A percentile compares a stretch with the other conserved stretches of the same genome.
These are phyloP conservation scores for Bos indicus DNA, from an alignment of 2,113 vertebrate species.

Conservation along the genomic window DNA sequence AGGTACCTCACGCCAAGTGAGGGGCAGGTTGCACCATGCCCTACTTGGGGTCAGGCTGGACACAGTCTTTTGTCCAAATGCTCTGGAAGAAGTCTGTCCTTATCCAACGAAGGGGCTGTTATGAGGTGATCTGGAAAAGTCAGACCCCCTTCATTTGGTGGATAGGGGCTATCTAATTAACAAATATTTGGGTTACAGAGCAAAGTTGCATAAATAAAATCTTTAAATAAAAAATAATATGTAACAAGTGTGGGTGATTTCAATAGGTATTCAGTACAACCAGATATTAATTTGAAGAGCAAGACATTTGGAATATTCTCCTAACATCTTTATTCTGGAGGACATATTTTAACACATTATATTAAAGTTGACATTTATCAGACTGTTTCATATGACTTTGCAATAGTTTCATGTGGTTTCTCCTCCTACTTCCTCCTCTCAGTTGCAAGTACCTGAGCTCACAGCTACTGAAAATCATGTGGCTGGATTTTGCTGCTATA, in stretches of 20 bases:
- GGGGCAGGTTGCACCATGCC: neutral
- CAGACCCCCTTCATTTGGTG: neutral
- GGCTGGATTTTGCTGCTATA: neutral
- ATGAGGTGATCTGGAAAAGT: neutral
- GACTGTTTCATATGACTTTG: neutral
- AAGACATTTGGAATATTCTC: neutral
- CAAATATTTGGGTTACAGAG: neutral
- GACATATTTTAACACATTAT: neutral
- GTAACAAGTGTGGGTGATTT: neutral
- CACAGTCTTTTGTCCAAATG: neutral
- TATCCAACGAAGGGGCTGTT: neutral
- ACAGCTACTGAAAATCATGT: neutral
- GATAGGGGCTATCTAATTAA: neutral
- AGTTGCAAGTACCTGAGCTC: neutral
- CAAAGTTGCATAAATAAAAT: neutral
- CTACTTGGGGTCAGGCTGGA: neutral
- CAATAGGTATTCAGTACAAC: neutral
- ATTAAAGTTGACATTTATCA: neutral
- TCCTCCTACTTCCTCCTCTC: neutral
- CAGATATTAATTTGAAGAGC: neutral
- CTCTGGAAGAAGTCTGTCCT: neutral
- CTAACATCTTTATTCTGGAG: neutral
- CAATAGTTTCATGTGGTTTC: neutral
- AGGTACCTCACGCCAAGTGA: neutral
- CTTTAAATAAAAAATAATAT: neutral